Base-by-base conservation (phyloP, 1,140 invertebrate species). In the Drosophila tani region DNA sequence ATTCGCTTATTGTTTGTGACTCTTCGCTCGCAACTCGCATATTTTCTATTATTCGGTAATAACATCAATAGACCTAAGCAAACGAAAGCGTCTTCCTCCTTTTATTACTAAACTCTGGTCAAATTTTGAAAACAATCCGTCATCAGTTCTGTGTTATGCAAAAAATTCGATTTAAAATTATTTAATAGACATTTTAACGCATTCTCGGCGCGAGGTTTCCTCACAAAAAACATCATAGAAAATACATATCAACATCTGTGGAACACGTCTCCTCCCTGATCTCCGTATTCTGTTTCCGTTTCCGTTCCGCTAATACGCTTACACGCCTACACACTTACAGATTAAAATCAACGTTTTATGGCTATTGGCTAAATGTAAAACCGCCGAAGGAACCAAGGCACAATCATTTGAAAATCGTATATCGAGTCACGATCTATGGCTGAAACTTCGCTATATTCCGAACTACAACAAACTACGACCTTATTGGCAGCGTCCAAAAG, bases 31-130 rank as follows among this genome's bases (percentile, higher is more conserved):
- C 74, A 14, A 51, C 68, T 63, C 40, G 38, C 67, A 73, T 88
- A 88, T 90, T 45, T 82, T 90, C 79, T 85, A 90, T 85, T 90
- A 90, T 90, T 68, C 85, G 24, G 65, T 85, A 90, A 90, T 82
- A 90, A 90, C 75, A 90, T 90, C 71, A 90, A 90, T 80, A 90
- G 79, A 51, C 49, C 73, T 81, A 69, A 15, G 74, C 67, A 71
- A 88, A 81, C 85, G 65, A 75, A 77, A 68, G 24, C 32, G 3
- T 11, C 9, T 51, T 58, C 1, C 8, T 41, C 40, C 38, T n/a
- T 32, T 64, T 21, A 50, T 32, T 60, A 53, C 51, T 45, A 60
- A 65, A 53, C 29, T 56, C 35, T 41, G 64, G 43, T 56, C 53
- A 71, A 63, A 51, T 70, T 38, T 67, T 29, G 51, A 75, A 86